Base-by-base conservation (phyloP, 2,797 vertebrate genomes). In the Chromobotia macracanthus region DNA sequence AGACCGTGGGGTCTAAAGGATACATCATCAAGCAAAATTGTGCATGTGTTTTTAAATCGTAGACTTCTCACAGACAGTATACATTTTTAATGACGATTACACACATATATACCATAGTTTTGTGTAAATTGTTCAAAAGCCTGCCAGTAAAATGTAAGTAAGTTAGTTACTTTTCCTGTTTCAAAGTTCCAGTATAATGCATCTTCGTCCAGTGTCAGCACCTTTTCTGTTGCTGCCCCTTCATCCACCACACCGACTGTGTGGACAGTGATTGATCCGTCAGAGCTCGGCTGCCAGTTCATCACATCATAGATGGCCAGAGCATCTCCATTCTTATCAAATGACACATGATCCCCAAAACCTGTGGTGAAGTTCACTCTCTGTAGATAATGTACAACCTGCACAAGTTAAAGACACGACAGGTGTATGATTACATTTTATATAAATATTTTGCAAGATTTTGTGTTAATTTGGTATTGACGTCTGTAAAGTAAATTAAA, bases 291-390 rank as follows among this genome's bases (percentile, higher is more conserved):
- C 53, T 74, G 41, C 92, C 91, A 90, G 85, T 92, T 92, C 88
- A 92, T 86, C 13, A 93, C 75, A 66, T 92, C 92, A 75, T 92
- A 92, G n/a, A 90, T 87, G 51, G 89, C 88, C 60, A 91, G 75
- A 7, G 88, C 87, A 77, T 91, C 88, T 9, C 90, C 92, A 94
- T 63, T 63, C 31, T 63, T n/a, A 63, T 63, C 60, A 35, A 63
- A 63, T 63, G 60, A 63, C 9, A 63, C 60, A 63, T 13, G 60
- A 10, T 63, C 60, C 28, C 60, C 60, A 63, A 63, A 63, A 35
- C 60, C 60, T 63, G 60, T 63, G 60, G 60, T n/a, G 60, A 63
- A 63, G 16, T 63, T 63, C 60, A 63, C 60, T 10, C 35, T 35
- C 60, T 63, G 60, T 18, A 63, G 60, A 15, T 63, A 63, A n/a